Percentiles rank a stretch among this genome's conserved stretches.
These are phyloP conservation scores for Sinotaia quadrata DNA, from an alignment of 2,888 invertebrate genomes.

Conservation along the genomic window DNA sequence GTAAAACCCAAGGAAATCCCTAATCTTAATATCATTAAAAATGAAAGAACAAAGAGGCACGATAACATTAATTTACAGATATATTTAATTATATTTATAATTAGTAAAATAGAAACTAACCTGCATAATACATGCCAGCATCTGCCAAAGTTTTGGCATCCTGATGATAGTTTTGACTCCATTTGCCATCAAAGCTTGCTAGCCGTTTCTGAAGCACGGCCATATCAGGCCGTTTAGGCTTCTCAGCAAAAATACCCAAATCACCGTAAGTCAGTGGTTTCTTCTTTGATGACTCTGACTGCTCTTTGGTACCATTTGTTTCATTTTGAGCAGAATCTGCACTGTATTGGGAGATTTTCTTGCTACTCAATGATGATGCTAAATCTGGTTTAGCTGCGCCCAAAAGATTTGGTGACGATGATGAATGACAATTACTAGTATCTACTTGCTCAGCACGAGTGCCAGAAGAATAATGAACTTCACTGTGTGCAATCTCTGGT, in stretches of 20 bases:
- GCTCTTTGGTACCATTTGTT: not conserved
- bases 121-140: slow-evolving; percentile 27
- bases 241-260: slow-evolving; percentile 36
- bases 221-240: slow-evolving; percentile 36
- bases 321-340: not conserved
- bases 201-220: slow-evolving; percentile 28
- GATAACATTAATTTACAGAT: too few species aligned
- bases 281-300: not conserved
- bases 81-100: too few species aligned
- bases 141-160: slow-evolving; percentile 23
- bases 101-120: too few species aligned
- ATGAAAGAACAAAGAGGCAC: too few species aligned
- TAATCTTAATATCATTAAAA: too few species aligned
- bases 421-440: not conserved
- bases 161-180: slow-evolving; percentile 11
- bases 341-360: not conserved
- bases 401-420: slow-evolving; percentile 3
- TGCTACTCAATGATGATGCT: too few species aligned
- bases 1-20: too few species aligned
- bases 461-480: not conserved
- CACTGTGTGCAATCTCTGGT: not conserved
- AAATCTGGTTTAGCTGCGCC: too few species aligned
- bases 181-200: slow-evolving; percentile 25
- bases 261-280: slow-evolving; percentile 29
- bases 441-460: not conserved